Conservation (phyloP, 2,113 vertebrate species). For the Machaerirhynchus nigripectus region DNA sequence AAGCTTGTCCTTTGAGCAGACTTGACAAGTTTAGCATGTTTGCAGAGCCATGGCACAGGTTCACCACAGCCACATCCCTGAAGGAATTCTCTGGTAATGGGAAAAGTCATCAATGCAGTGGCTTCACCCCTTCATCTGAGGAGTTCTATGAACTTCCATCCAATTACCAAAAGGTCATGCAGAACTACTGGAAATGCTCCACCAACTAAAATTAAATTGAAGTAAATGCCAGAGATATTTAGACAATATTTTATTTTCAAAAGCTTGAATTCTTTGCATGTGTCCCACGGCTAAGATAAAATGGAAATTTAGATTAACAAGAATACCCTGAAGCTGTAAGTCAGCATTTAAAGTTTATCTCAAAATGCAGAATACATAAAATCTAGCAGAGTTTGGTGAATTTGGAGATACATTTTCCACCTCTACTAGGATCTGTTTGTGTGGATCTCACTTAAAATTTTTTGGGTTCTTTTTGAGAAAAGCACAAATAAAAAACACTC, state of each 20-base stretch:
- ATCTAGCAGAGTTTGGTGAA: background rate
- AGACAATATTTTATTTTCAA: background rate
- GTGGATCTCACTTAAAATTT: background rate
- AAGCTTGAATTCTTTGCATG: background rate
- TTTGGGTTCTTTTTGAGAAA: background rate
- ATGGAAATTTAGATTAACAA: background rate
- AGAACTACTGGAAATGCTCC: background rate
- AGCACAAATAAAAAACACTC: background rate
- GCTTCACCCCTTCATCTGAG: background rate
- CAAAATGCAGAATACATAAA: background rate
- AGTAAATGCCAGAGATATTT: background rate
- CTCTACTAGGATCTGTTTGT: background rate
- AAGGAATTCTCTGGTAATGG: background rate
- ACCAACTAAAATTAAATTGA: background rate
- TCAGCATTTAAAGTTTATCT: background rate
- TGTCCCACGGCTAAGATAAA: background rate
- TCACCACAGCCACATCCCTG: background rate
- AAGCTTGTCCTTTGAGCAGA: background rate
- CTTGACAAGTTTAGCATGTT: background rate
- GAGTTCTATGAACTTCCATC: background rate
- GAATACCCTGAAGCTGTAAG: background rate
- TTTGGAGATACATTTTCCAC: background rate
- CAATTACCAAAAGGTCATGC: background rate
- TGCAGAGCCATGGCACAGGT: background rate
- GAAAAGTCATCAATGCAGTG: background rate